Evolutionary conservation across 2,888 invertebrate species (phyloP).

Genomic region (Leptarthrus brevirostris): DNA sequence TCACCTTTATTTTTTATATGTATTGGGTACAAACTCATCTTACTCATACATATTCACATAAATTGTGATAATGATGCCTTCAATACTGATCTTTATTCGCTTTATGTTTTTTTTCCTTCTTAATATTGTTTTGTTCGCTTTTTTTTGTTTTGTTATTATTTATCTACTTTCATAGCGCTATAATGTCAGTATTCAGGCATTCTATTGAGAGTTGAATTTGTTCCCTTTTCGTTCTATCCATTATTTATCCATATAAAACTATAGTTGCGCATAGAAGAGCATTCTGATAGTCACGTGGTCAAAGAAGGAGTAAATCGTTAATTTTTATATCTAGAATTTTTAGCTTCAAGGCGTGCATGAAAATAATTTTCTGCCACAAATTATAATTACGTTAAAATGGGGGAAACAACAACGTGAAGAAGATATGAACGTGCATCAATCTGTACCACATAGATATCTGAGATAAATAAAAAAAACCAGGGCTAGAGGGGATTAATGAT

Average conservation of each 20-base stretch:
- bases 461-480: not conserved
- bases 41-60: not conserved
- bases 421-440: not conserved
- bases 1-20: not conserved
- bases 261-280: not conserved
- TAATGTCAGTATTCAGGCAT: conserved; percentile 17
- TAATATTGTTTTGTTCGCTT: not conserved
- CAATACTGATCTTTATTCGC: not conserved
- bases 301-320: conserved; percentile 28
- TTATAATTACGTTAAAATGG: conserved; percentile 25
- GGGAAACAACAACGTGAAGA: not conserved
- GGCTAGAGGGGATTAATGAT: not conserved
- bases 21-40: not conserved
- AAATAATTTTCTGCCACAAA: conserved; percentile 40
- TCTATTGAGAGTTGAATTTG: too few species aligned
- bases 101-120: not conserved
- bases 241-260: not conserved
- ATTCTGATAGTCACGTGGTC: conserved; percentile 11
- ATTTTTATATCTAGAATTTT: conserved; percentile 19
- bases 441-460: not conserved
- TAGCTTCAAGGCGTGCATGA: conserved; percentile 41
- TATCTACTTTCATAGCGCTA: not conserved
- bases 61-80: conserved; percentile 29
- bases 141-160: not conserved
- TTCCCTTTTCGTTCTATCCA: not conserved